Conservation (phyloP, 2,797 vertebrate species). For the Harpagifer antarcticus region DNA sequence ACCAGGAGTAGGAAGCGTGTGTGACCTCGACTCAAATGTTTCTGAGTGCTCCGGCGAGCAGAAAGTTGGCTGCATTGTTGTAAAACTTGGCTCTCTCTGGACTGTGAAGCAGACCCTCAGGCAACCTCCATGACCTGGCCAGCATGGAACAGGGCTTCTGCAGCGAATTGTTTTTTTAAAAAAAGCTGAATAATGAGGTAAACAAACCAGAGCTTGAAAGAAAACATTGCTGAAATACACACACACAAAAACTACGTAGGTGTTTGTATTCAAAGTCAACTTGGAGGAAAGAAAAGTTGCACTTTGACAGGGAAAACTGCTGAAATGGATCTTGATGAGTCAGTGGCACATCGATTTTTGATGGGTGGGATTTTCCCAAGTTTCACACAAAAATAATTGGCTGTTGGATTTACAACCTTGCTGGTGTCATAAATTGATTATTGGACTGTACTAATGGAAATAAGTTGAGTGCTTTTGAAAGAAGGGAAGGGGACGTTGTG, state of each 20-base stretch:
- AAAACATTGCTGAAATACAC: slow-evolving; percentile 3
- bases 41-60: slow-evolving; percentile 42
- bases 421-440: slow-evolving; percentile 58
- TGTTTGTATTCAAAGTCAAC: slow-evolving; percentile 14
- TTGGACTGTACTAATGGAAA: slow-evolving; percentile 47
- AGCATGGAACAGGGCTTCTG: slow-evolving; percentile 34
- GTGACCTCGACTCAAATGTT: slow-evolving; percentile 72
- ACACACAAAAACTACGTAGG: neutral
- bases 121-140: slow-evolving; percentile 57
- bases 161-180: slow-evolving; percentile 43
- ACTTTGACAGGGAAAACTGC: slow-evolving; percentile 27
- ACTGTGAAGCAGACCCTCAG: slow-evolving; percentile 48
- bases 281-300: slow-evolving; percentile 11
- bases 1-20: slow-evolving; percentile 56
- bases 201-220: slow-evolving; percentile 23
- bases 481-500: slow-evolving; percentile 38
- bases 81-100: slow-evolving; percentile 64
- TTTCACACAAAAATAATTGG: slow-evolving; percentile 36
- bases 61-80: slow-evolving; percentile 79
- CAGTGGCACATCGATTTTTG: slow-evolving; percentile 25
- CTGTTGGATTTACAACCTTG: slow-evolving; percentile 52
- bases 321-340: slow-evolving; percentile 37
- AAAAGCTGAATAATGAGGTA: slow-evolving; percentile 32
- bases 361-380: slow-evolving; percentile 54
- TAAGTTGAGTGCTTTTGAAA: slow-evolving; percentile 65